A percentile compares a stretch with the other conserved stretches of the same genome.
phyloP scores from a whole-genome alignment of 2,797 vertebrate genomes.

The Darevskia mixta region DNA sequence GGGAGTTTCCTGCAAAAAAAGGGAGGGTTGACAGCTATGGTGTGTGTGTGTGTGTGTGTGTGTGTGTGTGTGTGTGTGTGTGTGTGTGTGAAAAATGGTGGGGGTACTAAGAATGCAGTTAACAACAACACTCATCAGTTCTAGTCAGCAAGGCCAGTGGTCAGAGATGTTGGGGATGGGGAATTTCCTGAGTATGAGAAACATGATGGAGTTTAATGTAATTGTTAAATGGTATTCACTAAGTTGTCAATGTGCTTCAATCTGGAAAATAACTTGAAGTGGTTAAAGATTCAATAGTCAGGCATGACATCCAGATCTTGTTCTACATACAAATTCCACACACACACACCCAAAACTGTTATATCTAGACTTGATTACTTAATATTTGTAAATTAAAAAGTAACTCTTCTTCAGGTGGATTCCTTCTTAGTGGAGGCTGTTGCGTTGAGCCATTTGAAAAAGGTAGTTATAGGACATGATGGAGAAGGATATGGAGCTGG shows the following conservation, averaged over 20 bases:
- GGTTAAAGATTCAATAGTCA: background rate
- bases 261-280: background rate
- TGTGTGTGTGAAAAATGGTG: too few species aligned
- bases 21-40: too few species aligned
- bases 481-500: conserved; percentile 69
- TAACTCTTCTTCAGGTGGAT: conserved; percentile 61
- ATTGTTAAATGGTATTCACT: background rate
- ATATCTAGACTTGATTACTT: background rate
- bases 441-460: conserved; percentile 70
- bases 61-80: too few species aligned
- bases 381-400: background rate
- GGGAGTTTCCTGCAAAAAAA: too few species aligned
- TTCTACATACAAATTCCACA: background rate
- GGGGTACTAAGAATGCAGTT: too few species aligned
- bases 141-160: too few species aligned
- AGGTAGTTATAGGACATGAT: conserved; percentile 68
- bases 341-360: background rate
- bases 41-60: too few species aligned
- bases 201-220: background rate
- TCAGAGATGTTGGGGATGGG: background rate
- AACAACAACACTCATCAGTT: background rate
- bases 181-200: background rate
- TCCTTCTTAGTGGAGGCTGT: conserved; percentile 71
- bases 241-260: conserved; percentile 14
- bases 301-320: background rate